Percentiles rank a stretch among this genome's conserved stretches.
These are phyloP conservation scores for Amphipyra berbera DNA, from an alignment of 2,888 invertebrate species.

Conservation along the genomic window DNA sequence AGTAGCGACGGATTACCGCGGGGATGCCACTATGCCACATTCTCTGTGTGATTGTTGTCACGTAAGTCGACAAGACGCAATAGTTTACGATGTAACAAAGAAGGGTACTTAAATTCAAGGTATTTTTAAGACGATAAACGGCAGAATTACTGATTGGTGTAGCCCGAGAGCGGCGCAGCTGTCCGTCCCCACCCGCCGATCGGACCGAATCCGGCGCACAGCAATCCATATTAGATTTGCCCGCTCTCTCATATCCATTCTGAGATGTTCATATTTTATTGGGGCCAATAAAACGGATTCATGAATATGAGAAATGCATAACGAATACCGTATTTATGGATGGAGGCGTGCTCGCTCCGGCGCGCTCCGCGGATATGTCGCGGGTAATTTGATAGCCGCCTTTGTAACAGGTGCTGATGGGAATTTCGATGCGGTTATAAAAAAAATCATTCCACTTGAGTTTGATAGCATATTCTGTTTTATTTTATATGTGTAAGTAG, in stretches of 20 bases:
- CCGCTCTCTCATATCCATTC: slow-evolving; percentile 89
- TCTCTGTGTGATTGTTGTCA: slow-evolving; percentile 48
- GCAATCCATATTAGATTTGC: slow-evolving; percentile 90
- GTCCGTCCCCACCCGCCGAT: slow-evolving; percentile 75
- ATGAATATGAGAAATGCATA: slow-evolving; percentile 90
- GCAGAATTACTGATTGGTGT: slow-evolving; percentile 42
- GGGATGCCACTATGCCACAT: slow-evolving; percentile 36
- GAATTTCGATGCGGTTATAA: slow-evolving; percentile 87
- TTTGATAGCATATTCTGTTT: slow-evolving; percentile 78
- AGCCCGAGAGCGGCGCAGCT: slow-evolving; percentile 63
- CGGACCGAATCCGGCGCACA: slow-evolving; percentile 86
- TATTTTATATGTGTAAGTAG: slow-evolving; percentile 68
- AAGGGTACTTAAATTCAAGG: slow-evolving; percentile 28
- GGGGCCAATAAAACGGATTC: slow-evolving; percentile 91
- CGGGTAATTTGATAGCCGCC: slow-evolving; percentile 89
- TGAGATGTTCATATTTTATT: slow-evolving; percentile 91
- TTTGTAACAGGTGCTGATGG: slow-evolving; percentile 90
- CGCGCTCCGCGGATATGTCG: slow-evolving; percentile 83
- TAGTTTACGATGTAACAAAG: slow-evolving; percentile 44
- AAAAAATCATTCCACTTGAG: slow-evolving; percentile 78
- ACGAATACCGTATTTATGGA: slow-evolving; percentile 90
- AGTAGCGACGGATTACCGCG: slow-evolving; percentile 59
- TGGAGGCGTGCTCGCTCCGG: slow-evolving; percentile 81
- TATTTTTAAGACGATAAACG: slow-evolving; percentile 37
- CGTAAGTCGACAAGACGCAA: slow-evolving; percentile 45